Percentiles rank a stretch among this genome's conserved stretches.
Evolutionary conservation across 2,888 invertebrate species (phyloP).

Genomic region (Meiosimyza platycephala): DNA sequence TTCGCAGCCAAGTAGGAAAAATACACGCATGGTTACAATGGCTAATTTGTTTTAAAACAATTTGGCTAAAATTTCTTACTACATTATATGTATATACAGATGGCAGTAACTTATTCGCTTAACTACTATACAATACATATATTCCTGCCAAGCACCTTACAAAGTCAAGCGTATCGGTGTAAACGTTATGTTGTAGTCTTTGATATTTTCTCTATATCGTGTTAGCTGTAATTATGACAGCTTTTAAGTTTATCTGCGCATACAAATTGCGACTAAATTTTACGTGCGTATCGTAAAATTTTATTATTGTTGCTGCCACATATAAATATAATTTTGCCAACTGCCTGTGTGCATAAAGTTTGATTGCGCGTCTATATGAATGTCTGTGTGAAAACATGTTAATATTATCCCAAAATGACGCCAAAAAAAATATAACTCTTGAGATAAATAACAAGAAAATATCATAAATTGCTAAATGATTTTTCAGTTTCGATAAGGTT

Average conservation of each 20-base stretch:
- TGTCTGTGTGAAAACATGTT: neutral
- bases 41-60: too few relatives aligned
- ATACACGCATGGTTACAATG: too few relatives aligned
- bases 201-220: too few relatives aligned
- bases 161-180: too few relatives aligned
- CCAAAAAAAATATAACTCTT: neutral
- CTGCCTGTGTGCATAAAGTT: neutral
- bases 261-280: constrained; percentile 32
- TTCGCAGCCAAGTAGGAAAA: too few relatives aligned
- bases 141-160: too few relatives aligned
- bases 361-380: neutral
- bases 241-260: constrained; percentile 29
- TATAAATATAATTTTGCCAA: neutral
- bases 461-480: neutral
- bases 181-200: too few relatives aligned
- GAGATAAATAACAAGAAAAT: neutral
- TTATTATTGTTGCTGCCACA: constrained; percentile 20
- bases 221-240: constrained; percentile 30
- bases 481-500: too few relatives aligned
- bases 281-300: constrained; percentile 26
- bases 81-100: too few relatives aligned
- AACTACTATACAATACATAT: too few relatives aligned
- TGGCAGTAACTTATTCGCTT: too few relatives aligned
- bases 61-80: too few relatives aligned
- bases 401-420: neutral